A percentile compares a stretch with the other conserved stretches of the same genome.
Conservation (phyloP, 1,140 invertebrate species). For the Schmidtea mediterranea region DNA sequence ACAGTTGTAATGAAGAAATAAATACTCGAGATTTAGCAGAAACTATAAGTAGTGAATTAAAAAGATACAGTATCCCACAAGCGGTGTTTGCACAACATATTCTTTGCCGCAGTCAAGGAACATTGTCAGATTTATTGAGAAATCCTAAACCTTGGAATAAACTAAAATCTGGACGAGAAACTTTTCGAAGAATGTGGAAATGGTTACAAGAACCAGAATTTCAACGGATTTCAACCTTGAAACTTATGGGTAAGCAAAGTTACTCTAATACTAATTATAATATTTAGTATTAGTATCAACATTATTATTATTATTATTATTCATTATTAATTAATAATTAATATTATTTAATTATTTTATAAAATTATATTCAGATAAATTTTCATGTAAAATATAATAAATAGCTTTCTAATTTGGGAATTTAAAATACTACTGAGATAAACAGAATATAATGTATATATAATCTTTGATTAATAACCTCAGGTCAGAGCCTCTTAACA, state of each 20-base stretch:
- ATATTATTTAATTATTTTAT: no score
- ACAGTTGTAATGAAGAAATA: no score
- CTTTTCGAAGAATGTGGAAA: conserved; percentile 95
- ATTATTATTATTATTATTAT: no score
- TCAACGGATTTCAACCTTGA: conserved; percentile 87
- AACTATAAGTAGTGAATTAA: conserved; percentile 28
- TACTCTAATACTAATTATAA: not conserved
- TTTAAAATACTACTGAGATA: no score
- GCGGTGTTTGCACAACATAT: conserved; percentile 95
- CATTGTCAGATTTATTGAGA: conserved; percentile 71
- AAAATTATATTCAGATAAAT: no score
- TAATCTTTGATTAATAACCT: no score
- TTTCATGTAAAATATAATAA: no score
- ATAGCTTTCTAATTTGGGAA: no score
- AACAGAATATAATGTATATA: no score
- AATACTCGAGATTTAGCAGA: conserved; percentile 20
- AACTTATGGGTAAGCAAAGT: conserved; percentile 59
- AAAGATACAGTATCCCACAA: conserved; percentile 93
- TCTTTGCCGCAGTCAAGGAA: conserved; percentile 84
- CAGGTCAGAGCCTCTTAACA: no score
- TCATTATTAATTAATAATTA: not conserved
- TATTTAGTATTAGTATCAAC: not conserved
- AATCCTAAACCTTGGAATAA: conserved; percentile 99
- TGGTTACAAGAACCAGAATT: conserved; percentile 99
- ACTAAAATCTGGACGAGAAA: conserved; percentile 89